phyloP scores from a whole-genome alignment of 2,888 invertebrate genomes.

The Ormyrus thymus region DNA sequence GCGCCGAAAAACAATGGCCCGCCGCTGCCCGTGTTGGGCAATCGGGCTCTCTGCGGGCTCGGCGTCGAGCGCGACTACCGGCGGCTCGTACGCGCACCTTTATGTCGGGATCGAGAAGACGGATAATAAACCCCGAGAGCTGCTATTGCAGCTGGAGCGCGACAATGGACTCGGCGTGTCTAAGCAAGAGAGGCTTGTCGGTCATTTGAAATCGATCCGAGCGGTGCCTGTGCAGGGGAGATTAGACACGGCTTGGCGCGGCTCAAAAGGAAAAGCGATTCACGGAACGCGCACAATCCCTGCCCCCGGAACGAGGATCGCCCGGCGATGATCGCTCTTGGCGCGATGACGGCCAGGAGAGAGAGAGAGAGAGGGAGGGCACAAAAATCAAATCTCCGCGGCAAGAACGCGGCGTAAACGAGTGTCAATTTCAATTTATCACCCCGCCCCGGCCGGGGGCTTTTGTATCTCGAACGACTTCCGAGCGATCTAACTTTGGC shows the following conservation, averaged over 20 bases:
- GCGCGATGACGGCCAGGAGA: background rate
- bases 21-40: background rate
- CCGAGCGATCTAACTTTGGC: slow-evolving; percentile 53
- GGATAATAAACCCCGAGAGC: slow-evolving; percentile 3
- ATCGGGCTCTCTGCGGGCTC: background rate
- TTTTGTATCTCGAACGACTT: slow-evolving; percentile 52
- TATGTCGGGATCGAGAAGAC: background rate
- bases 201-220: slow-evolving; percentile 50
- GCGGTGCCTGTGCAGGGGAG: background rate
- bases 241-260: slow-evolving; percentile 34
- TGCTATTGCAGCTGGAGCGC: slow-evolving; percentile 44
- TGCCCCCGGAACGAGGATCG: background rate
- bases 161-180: slow-evolving; percentile 45
- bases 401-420: slow-evolving; percentile 27
- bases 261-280: slow-evolving; percentile 7
- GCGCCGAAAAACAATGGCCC: background rate
- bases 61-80: background rate
- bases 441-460: slow-evolving; percentile 27
- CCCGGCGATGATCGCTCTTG: slow-evolving; percentile 10
- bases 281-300: slow-evolving; percentile 10
- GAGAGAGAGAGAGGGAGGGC: background rate
- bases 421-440: slow-evolving; percentile 50
- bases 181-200: slow-evolving; percentile 23
- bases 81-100: background rate
- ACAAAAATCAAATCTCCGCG: slow-evolving; percentile 14